A percentile compares a stretch with the other conserved stretches of the same genome.
Conservation (phyloP, 2,888 invertebrate species). For the Protodeltote pygarga region DNA sequence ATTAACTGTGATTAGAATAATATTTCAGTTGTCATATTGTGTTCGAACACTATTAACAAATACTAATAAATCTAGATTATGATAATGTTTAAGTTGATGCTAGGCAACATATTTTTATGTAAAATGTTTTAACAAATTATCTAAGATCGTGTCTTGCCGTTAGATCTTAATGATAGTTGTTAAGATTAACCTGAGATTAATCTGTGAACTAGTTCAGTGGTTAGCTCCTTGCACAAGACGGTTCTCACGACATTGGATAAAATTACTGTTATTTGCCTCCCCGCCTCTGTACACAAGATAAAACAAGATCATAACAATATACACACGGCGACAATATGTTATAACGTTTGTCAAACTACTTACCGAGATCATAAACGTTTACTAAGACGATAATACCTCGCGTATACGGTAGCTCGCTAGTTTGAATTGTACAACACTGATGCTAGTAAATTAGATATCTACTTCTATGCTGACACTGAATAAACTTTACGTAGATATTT, state of each 20-base stretch:
- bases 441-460: slow-evolving; percentile 16
- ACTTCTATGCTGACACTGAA: slow-evolving; percentile 6
- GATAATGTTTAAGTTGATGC: slow-evolving; percentile 3
- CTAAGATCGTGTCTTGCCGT: slow-evolving; percentile 64
- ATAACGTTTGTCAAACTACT: slow-evolving; percentile 45
- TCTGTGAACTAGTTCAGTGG: slow-evolving; percentile 80
- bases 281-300: slow-evolving; percentile 44
- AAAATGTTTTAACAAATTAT: slow-evolving; percentile 56
- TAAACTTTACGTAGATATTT: slow-evolving; percentile 17
- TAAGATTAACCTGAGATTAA: slow-evolving; percentile 73
- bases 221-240: slow-evolving; percentile 69
- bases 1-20: slow-evolving; percentile 4
- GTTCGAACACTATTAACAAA: slow-evolving; percentile 17
- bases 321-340: slow-evolving; percentile 38
- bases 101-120: slow-evolving; percentile 26
- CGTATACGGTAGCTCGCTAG: slow-evolving; percentile 26
- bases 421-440: slow-evolving; percentile 25
- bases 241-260: slow-evolving; percentile 84
- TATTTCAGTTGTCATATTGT: slow-evolving; percentile 16
- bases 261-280: slow-evolving; percentile 76
- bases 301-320: slow-evolving; percentile 59
- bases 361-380: slow-evolving; percentile 37
- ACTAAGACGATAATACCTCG: slow-evolving; percentile 24
- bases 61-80: neutral
- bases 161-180: slow-evolving; percentile 73